Conservation (phyloP, 2,797 vertebrate species). For the Thripadectes ignobilis region DNA sequence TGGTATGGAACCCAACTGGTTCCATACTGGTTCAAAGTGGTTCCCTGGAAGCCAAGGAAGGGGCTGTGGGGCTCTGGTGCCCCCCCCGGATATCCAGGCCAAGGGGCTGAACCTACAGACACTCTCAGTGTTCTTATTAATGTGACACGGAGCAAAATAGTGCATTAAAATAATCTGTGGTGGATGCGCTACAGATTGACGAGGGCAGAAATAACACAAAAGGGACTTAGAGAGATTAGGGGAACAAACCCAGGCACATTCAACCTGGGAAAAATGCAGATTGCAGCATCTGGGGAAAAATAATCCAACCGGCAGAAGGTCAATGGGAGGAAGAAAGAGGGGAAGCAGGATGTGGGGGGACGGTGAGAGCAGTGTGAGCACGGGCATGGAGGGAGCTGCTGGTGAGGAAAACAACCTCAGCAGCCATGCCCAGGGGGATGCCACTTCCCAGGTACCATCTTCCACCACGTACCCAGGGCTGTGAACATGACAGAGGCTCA, state of each 20-base stretch:
- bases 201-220: constrained; percentile 32
- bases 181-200: neutral
- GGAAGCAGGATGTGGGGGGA: constrained; percentile 37
- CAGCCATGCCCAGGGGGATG: neutral
- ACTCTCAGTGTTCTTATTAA: neutral
- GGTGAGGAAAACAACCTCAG: neutral
- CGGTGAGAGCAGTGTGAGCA: neutral
- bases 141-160: neutral
- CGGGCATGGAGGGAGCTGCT: neutral
- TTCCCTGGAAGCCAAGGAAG: neutral
- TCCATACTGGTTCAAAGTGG: neutral
- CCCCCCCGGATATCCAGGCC: neutral
- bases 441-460: neutral
- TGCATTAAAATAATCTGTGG: neutral
- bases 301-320: neutral
- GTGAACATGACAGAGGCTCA: neutral
- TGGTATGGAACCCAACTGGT: neutral
- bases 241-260: constrained; percentile 38
- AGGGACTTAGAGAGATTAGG: constrained; percentile 50
- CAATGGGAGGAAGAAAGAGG: constrained; percentile 49
- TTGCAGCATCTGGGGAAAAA: constrained; percentile 45
- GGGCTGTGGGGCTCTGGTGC: accelerated
- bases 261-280: constrained; percentile 45
- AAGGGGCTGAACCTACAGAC: neutral
- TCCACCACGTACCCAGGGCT: accelerated